phyloP scores from a whole-genome alignment of 2,797 vertebrate genomes.

The Enoplosus armatus region DNA sequence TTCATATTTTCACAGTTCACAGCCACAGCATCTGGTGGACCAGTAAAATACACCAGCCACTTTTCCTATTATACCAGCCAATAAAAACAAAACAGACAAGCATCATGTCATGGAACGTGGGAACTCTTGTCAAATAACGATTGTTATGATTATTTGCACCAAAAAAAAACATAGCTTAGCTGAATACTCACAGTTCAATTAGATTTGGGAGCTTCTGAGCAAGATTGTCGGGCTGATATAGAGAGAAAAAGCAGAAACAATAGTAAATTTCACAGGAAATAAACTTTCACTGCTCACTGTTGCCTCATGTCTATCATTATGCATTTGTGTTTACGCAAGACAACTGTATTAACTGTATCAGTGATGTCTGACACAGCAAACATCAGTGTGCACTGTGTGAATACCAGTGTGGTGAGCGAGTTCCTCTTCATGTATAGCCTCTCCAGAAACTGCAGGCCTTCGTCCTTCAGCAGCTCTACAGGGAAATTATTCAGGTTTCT shows the following conservation, averaged over 20 bases:
- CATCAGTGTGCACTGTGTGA: background rate
- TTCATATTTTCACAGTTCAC: background rate
- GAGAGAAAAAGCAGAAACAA: background rate
- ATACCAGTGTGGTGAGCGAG: slow-evolving; percentile 95
- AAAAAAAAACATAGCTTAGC: background rate
- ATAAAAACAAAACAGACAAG: background rate
- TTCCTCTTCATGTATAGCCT: slow-evolving; percentile 99
- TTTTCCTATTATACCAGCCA: background rate
- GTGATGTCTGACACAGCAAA: background rate
- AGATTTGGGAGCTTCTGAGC: slow-evolving; percentile 99
- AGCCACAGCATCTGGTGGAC: background rate
- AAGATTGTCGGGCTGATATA: slow-evolving; percentile 95
- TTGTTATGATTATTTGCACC: background rate
- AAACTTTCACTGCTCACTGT: no score
- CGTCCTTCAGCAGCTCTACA: slow-evolving; percentile 92
- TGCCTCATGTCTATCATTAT: no score
- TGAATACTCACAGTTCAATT: slow-evolving; percentile 94
- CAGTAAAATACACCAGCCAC: background rate
- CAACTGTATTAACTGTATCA: background rate
- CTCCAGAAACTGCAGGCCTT: slow-evolving; percentile 95
- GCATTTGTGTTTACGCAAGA: background rate
- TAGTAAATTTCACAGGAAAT: background rate
- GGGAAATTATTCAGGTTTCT: slow-evolving; percentile 94
- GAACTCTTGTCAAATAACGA: background rate
- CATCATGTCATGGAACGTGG: background rate